Conservation (phyloP, 2,113 vertebrate genomes). For the Gallinago undulata region DNA sequence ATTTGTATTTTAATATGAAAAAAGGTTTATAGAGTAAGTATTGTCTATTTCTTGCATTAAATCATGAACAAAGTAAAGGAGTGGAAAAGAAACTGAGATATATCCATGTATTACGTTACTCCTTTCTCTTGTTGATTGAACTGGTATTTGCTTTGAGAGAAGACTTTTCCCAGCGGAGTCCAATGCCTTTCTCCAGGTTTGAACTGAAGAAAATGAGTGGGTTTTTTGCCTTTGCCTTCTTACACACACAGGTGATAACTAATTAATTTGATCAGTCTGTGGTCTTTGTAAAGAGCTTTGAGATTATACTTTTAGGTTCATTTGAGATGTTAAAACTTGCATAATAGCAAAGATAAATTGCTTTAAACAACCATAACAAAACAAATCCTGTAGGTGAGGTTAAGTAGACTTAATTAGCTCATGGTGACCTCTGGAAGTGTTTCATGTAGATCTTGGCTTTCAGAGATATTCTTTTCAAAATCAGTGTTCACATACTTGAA, state of each 20-base stretch:
- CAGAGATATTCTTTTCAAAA: neutral
- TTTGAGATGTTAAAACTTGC: neutral
- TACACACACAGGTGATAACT: neutral
- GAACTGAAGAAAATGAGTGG: neutral
- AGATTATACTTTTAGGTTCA: neutral
- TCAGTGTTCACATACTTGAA: neutral
- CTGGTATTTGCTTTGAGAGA: conserved; percentile 4
- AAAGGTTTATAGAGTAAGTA: neutral
- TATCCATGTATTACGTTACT: neutral
- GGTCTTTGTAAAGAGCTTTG: neutral
- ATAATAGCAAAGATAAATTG: neutral
- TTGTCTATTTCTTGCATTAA: neutral
- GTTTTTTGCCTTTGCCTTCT: neutral
- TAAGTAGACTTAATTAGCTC: neutral
- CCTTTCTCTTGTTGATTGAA: neutral
- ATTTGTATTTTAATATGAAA: neutral
- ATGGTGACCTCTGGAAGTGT: neutral
- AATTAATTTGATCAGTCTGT: neutral
- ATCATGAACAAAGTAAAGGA: neutral
- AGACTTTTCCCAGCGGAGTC: neutral
- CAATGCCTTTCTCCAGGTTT: neutral
- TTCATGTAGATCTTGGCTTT: neutral
- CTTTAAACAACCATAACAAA: neutral
- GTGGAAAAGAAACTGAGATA: neutral
- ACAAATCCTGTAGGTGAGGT: neutral